These are phyloP conservation scores for Tapirus indicus DNA, from an alignment of 2,797 vertebrate species.

Conservation along the genomic window DNA sequence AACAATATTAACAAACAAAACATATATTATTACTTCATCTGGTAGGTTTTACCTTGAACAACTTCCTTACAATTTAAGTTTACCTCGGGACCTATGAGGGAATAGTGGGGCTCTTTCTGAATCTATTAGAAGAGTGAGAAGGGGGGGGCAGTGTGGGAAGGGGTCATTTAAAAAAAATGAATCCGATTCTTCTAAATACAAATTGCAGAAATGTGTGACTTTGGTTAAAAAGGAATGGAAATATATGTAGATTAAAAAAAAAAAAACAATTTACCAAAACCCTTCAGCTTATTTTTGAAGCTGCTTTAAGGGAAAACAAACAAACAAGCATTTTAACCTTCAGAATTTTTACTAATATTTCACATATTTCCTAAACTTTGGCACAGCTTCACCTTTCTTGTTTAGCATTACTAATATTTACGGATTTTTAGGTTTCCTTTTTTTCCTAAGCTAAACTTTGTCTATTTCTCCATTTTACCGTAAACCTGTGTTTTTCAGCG, in stretches of 20 bases:
- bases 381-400: background rate
- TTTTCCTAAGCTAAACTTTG: background rate
- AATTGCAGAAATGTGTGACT: background rate
- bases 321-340: background rate
- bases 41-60: background rate
- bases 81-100: background rate
- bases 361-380: background rate
- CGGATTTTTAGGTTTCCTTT: background rate
- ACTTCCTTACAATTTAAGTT: background rate
- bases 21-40: background rate
- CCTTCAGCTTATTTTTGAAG: background rate
- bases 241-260: background rate
- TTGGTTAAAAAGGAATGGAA: background rate
- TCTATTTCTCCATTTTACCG: background rate
- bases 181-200: constrained; percentile 33
- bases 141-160: background rate
- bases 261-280: background rate
- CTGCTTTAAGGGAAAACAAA: background rate
- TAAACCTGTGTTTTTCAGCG: background rate
- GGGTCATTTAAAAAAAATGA: background rate
- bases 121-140: background rate
- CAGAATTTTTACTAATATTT: background rate
- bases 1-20: background rate
- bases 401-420: background rate
- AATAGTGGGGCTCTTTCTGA: background rate